Evolutionary conservation across 2,113 vertebrate species (phyloP), one percentile per base, ranked within the genome.

Genomic region (Trematomus loennbergii): DNA sequence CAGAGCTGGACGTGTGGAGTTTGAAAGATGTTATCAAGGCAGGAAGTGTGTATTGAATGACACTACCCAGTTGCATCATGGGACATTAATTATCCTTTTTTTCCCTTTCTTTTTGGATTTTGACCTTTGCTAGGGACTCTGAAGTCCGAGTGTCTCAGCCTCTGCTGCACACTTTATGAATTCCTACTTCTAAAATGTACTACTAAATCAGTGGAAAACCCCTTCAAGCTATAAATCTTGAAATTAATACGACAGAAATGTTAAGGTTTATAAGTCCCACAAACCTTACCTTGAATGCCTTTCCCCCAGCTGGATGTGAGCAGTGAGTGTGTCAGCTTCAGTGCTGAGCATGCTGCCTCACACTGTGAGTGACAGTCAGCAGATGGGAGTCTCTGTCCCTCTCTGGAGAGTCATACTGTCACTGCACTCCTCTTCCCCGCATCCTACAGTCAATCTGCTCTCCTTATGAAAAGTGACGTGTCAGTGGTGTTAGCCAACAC

Each of bases 341-440:
- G 52, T 66, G 74, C 60, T 43, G 57, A 62, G 62, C 29, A 3
- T 36, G 59, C 53, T 61, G 60, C 53, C 62, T 36, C 62, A 5
- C 68, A 79, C 88, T 86, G 73, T 57, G 49, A 65, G 15, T 9
- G 77, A 89, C 83, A 82, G 49, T 48, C 50, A 82, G 78, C 83
- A 89, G 86, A 87, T 72, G 85, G 75, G 72, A 90, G 78, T 64
- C 71, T 75, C 64, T 52, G 69, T 85, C 84, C 11, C 0, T 57
- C 74, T 82, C 49, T 22, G 20, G 36, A 75, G 83, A 80, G 72
- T 57, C 67, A 0, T 0, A 60, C 66, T 66, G 22, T 57, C 49
- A 55, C 22, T 40, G 69, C 67, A 18, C 58, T 71, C 58, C 70
- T 79, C 66, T 75, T 82, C 62, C 67, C 75, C 75, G 36, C 33